phyloP scores from a whole-genome alignment of 53 echinoderm and acorn worm species.

The Arbacia lixula region DNA sequence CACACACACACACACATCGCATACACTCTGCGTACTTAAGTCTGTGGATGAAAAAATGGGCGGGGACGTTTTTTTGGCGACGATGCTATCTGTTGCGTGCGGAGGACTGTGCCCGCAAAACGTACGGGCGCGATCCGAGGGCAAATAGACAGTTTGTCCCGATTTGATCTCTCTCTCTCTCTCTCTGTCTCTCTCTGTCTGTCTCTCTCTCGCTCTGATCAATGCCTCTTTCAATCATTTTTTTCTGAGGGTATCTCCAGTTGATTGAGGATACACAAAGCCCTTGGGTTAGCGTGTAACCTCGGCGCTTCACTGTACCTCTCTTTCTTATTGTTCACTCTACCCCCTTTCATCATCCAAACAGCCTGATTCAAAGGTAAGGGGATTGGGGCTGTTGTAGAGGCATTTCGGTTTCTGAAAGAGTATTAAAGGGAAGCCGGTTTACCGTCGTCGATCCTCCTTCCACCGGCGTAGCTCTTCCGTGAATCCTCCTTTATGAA shows the following conservation, averaged over 20 bases:
- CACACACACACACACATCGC: no score
- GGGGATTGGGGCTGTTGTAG: no score
- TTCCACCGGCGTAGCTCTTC: no score
- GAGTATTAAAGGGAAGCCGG: no score
- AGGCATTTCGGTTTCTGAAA: no score
- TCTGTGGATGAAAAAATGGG: no score
- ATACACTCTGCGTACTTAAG: no score
- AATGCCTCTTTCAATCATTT: no score
- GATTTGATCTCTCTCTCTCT: neutral
- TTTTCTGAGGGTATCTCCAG: constrained; percentile 12
- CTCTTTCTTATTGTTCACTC: constrained; percentile 13
- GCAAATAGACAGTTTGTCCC: neutral
- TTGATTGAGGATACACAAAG: constrained; percentile 44
- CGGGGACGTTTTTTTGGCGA: neutral
- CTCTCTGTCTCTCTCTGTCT: neutral
- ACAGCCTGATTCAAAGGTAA: no score
- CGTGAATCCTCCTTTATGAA: no score
- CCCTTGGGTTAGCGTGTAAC: constrained; percentile 29
- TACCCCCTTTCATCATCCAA: no score
- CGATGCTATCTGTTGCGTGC: constrained; percentile 15
- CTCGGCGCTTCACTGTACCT: constrained; percentile 25
- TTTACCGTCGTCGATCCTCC: no score
- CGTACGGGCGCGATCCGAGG: neutral
- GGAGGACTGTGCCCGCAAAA: neutral
- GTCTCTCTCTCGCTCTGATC: neutral